Evolutionary conservation across 2,888 invertebrate genomes (phyloP), one percentile per base, ranked within the genome.

Genomic region (Parasteatoda lunata): DNA sequence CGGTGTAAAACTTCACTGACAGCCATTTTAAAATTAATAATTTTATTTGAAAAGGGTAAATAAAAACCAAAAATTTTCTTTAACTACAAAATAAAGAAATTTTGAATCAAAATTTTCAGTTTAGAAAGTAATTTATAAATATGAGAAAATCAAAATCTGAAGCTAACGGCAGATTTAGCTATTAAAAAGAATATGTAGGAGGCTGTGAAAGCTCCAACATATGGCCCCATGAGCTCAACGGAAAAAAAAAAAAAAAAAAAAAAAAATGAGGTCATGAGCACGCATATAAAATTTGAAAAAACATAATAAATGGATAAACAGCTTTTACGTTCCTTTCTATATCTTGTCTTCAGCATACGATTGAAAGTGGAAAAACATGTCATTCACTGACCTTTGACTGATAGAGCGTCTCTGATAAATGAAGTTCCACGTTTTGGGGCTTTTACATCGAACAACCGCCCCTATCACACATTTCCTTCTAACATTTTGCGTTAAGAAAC

Each of bases 341-440:
- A 77, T 86, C 80, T 80, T 81, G 80, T 86, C 85, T 86, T 54
- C 80, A 80, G 80, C 85, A 86, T 59, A 72, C 80, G 80, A 86
- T 86, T 80, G 85, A 75, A 76, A 86, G 85, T 86, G 85, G 80
- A 86, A 86, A 86, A 86, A 86, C 85, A 86, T 86, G 85, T 86
- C 85, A 79, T 70, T 79, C 47, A 49, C 49, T 70, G 80, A 80
- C 85, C 80, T 80, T 51, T 86, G 85, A 86, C 85, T 86, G 80
- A 70, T 65, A 68, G 77, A 59, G 69, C 51, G 75, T 11, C 66
- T 49, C 66, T 79, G 85, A 86, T 86, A 75, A 86, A 86, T 86
- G 85, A 80, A 80, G 73, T 51, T 76, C 59, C 8, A 59, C 59
- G 9, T 59, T 59, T n/a, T 59, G 59, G 59, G 59, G 30, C 30